Conservation (phyloP, 2,113 vertebrate genomes). For the Channa argus region DNA sequence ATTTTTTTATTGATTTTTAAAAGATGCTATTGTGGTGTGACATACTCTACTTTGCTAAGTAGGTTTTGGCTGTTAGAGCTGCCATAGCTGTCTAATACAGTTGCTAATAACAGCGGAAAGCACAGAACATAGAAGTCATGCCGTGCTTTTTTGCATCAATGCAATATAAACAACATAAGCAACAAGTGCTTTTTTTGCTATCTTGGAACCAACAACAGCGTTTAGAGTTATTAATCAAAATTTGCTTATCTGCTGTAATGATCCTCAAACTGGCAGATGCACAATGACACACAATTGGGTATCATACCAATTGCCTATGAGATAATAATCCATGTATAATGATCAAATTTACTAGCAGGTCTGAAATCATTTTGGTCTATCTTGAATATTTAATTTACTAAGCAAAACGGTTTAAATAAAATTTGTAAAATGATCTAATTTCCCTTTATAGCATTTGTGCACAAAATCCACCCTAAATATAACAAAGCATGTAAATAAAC, state of each 20-base stretch:
- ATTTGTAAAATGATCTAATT: too few relatives aligned
- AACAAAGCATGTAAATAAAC: not conserved
- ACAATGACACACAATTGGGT: slow-evolving; percentile 4
- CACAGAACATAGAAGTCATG: slow-evolving; percentile 20
- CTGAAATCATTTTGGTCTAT: not conserved
- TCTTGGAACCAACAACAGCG: slow-evolving; percentile 44
- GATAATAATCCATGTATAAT: slow-evolving; percentile 3
- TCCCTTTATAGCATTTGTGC: too few relatives aligned
- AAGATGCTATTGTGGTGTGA: slow-evolving; percentile 11
- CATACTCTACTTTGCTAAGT: slow-evolving; percentile 35
- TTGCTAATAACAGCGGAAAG: slow-evolving; percentile 38
- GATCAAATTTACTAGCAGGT: not conserved
- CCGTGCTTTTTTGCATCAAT: slow-evolving; percentile 39
- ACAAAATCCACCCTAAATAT: too few relatives aligned
- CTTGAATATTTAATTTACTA: not conserved
- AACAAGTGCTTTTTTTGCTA: slow-evolving; percentile 32
- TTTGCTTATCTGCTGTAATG: slow-evolving; percentile 30
- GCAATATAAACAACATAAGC: slow-evolving; percentile 25
- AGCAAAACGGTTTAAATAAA: not conserved
- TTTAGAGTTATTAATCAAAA: slow-evolving; percentile 46
- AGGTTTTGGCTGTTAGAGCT: slow-evolving; percentile 18
- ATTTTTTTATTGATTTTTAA: slow-evolving; percentile 33
- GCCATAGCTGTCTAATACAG: slow-evolving; percentile 32
- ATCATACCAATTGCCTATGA: too few relatives aligned
- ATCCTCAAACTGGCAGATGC: slow-evolving; percentile 22